Evolutionary conservation across 2,888 invertebrate genomes (phyloP).

Genomic region (Liposcelis brunnea): DNA sequence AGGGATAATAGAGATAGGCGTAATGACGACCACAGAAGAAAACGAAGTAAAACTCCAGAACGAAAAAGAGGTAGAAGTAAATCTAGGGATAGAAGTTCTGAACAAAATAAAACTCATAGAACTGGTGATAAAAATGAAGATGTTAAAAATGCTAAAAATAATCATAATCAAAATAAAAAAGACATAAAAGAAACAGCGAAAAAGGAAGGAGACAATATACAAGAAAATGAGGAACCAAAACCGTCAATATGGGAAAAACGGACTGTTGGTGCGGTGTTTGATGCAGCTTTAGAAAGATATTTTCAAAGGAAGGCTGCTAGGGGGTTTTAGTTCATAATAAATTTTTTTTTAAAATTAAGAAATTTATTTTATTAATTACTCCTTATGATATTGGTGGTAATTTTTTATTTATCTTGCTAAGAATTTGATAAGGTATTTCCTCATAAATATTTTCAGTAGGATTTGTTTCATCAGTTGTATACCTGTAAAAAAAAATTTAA

Average conservation of each 20-base stretch:
- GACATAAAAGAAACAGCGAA: slow-evolving; percentile 12
- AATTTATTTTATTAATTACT: background rate
- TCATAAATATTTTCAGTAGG: slow-evolving; percentile 30
- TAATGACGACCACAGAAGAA: slow-evolving; percentile 7
- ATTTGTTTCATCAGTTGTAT: slow-evolving; percentile 41
- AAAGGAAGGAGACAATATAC: slow-evolving; percentile 7
- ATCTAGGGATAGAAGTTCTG: slow-evolving; percentile 15
- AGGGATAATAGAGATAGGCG: slow-evolving; percentile 11
- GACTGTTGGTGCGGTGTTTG: slow-evolving; percentile 59
- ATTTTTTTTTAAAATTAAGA: background rate
- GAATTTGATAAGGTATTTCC: slow-evolving; percentile 15
- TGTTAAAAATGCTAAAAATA: slow-evolving; percentile 2
- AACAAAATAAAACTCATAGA: slow-evolving; percentile 5
- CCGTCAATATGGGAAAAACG: slow-evolving; percentile 67
- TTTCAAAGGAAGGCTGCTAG: slow-evolving; percentile 51
- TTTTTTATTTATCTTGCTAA: slow-evolving; percentile 13
- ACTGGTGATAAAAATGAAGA: slow-evolving; percentile 5
- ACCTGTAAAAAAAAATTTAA: too few species aligned
- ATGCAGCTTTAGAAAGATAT: slow-evolving; percentile 57
- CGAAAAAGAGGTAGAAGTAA: slow-evolving; percentile 15
- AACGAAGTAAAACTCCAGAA: slow-evolving; percentile 10
- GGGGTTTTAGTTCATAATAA: slow-evolving; percentile 12
- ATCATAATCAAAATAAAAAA: slow-evolving; percentile 11
- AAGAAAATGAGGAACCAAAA: slow-evolving; percentile 29
- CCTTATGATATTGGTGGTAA: background rate